Conservation (phyloP, 2,888 invertebrate genomes). For the Mantis religiosa region DNA sequence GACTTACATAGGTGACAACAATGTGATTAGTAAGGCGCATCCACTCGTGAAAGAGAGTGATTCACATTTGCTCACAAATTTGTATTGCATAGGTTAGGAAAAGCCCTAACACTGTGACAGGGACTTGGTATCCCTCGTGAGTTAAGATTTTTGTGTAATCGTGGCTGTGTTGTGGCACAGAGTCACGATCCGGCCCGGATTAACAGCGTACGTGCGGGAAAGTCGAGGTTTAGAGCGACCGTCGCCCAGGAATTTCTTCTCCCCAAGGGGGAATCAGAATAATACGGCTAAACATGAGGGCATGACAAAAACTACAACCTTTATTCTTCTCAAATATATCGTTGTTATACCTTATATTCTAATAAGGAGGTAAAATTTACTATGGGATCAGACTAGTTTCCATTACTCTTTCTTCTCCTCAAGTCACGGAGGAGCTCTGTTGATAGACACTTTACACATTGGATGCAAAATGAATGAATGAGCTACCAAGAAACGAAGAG, state of each 20-base stretch:
- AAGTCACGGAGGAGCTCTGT: too few relatives aligned
- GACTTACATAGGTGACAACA: too few relatives aligned
- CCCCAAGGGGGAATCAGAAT: neutral
- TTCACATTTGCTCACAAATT: neutral
- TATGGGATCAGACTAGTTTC: too few relatives aligned
- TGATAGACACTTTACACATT: too few relatives aligned
- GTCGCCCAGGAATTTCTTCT: slow-evolving; percentile 1
- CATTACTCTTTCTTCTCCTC: too few relatives aligned
- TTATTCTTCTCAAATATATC: neutral
- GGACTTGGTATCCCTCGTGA: neutral
- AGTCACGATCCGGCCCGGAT: neutral
- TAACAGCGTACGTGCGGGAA: neutral
- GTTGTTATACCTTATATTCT: neutral
- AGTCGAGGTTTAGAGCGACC: neutral
- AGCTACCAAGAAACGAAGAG: too few relatives aligned
- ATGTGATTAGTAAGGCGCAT: neutral
- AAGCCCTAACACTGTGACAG: neutral
- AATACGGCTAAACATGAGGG: neutral
- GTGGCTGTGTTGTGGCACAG: neutral
- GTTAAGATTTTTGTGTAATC: neutral
- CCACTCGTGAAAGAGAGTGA: neutral
- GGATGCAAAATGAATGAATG: too few relatives aligned
- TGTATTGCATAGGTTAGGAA: neutral
- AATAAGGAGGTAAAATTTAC: too few relatives aligned
- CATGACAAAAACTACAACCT: neutral